These are phyloP conservation scores for Drosophila persimilis DNA, from an alignment of 1,140 invertebrate species.

Conservation along the genomic window DNA sequence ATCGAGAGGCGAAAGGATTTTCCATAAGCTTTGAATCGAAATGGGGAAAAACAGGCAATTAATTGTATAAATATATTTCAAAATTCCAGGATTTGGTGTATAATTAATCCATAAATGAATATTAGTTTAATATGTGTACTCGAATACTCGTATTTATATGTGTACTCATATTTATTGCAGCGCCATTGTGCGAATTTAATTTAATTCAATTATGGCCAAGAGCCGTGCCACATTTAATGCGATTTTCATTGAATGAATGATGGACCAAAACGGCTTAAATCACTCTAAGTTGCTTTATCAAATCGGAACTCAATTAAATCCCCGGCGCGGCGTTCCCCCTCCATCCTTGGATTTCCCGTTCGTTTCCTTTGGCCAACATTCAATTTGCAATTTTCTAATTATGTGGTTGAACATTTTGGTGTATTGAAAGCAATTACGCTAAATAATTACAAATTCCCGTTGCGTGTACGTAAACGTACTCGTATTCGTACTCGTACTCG, in stretches of 20 bases:
- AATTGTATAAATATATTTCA: constrained; percentile 69
- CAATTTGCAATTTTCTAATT: constrained; percentile 70
- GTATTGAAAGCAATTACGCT: constrained; percentile 70
- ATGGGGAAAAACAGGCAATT: constrained; percentile 34
- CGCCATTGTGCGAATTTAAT: constrained; percentile 38
- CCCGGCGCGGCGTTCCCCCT: neutral
- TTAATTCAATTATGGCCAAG: constrained; percentile 30
- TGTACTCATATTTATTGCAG: neutral
- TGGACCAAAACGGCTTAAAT: constrained; percentile 13
- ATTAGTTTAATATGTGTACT: constrained; percentile 26
- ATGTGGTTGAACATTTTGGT: constrained; percentile 59
- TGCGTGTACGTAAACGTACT: constrained; percentile 20
- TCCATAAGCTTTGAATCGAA: constrained; percentile 11
- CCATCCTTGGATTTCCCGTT: neutral
- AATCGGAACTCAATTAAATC: constrained; percentile 24
- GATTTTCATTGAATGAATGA: constrained; percentile 34
- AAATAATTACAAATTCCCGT: constrained; percentile 61
- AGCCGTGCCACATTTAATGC: constrained; percentile 36
- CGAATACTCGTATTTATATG: too few species aligned
- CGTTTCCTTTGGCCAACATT: constrained; percentile 38
- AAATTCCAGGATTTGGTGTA: constrained; percentile 43
- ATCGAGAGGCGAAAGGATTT: neutral
- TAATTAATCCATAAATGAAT: constrained; percentile 64
- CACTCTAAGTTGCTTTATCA: constrained; percentile 19
- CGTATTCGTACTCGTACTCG: neutral